Evolutionary conservation across 2,113 vertebrate genomes (phyloP), one percentile per base, ranked within the genome.

Genomic region (Verasper variegatus): DNA sequence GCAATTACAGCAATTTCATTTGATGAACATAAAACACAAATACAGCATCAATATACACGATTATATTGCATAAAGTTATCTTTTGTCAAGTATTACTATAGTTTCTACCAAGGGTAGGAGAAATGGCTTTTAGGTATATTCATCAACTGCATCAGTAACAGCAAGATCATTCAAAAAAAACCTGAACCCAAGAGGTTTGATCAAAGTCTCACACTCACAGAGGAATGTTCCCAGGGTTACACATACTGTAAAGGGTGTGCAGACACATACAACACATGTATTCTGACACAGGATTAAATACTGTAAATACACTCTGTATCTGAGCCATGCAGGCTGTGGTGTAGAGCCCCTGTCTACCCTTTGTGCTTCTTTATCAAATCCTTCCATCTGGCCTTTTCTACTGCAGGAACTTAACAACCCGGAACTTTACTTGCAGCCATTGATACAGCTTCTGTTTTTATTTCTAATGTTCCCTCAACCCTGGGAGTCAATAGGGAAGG

Each of bases 91-190:
- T 92, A 84, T 85, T 56, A 83, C 82, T 87, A 90, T 65, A 84
- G 86, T 84, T 71, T 87, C 85, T 83, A 82, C 88, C 71, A 31
- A 73, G 56, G 63, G 73, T 76, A 82, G 84, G 68, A 82, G 42
- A 80, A 83, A 93, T 93, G 92, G 93, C 91, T 94, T 94, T 83
- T 69, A 68, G 74, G 81, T 78, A 66, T 64, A 52, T 72, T 75
- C 68, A 64, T 77, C 78, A 68, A 72, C 62, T 80, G 73, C 76
- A 80, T 60, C 67, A 8, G 60, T n/a, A 40, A 58, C 47, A 61
- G 51, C 21, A n/a, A 42, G 3, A 26, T 35, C 45, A 59, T 45
- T 67, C 24, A 47, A 64, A 59, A 61, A 64, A 73, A 62, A 61
- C 10, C 66, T 67, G 40, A 84, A 80, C 23, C 26, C 74, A 68